Conservation (phyloP, 2,888 invertebrate genomes). For the Noctua fimbriata region DNA sequence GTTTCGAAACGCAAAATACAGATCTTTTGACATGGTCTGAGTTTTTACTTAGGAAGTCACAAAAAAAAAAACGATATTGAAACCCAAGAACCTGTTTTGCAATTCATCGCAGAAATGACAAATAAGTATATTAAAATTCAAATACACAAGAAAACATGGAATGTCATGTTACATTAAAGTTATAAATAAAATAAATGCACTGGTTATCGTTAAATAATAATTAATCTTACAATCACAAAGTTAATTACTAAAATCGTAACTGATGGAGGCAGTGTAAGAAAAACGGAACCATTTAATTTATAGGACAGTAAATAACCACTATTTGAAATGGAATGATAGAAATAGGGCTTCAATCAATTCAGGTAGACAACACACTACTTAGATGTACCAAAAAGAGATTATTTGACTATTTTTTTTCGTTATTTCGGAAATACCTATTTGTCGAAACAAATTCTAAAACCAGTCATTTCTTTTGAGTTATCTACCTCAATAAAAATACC, state of each 20-base stretch:
- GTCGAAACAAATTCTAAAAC: not conserved
- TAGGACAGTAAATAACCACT: not conserved
- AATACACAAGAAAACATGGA: slow-evolving; percentile 29
- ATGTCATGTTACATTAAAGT: slow-evolving; percentile 45
- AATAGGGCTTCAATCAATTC: not conserved
- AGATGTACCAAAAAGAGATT: not conserved
- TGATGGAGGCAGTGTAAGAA: slow-evolving; percentile 51
- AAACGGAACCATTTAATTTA: not conserved
- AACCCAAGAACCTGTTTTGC: slow-evolving; percentile 40
- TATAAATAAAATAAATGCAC: slow-evolving; percentile 77
- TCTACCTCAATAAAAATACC: not conserved
- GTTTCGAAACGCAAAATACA: not conserved
- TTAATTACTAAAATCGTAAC: slow-evolving; percentile 36
- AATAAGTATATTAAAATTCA: slow-evolving; percentile 58
- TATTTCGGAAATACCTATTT: not conserved
- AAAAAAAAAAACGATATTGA: not conserved
- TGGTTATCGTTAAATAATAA: slow-evolving; percentile 63
- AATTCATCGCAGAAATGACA: slow-evolving; percentile 14
- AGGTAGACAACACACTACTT: not conserved
- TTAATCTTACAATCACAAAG: slow-evolving; percentile 58
- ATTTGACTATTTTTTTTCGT: too few relatives aligned
- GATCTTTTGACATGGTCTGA: not conserved
- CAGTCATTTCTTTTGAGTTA: not conserved
- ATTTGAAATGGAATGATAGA: not conserved
- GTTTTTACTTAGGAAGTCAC: not conserved